Evolutionary conservation across 2,113 vertebrate genomes (phyloP), one percentile per base, ranked within the genome.

Genomic region (Gymnarchus niloticus): DNA sequence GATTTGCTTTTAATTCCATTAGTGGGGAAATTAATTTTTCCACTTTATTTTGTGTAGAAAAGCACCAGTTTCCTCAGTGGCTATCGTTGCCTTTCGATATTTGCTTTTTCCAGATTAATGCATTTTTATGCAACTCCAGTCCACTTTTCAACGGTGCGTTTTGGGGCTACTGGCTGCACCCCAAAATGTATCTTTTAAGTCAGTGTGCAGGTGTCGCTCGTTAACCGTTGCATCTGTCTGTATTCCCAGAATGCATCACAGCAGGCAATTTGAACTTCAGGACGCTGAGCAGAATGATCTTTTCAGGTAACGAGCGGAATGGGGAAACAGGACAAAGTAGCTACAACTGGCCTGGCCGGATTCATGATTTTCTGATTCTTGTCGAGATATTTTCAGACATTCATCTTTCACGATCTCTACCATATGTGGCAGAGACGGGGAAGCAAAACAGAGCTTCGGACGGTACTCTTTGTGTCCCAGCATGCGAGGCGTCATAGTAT

Each of bases 1-100:
- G 69, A 14, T 54, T 54, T 23, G 25, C 46, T 54, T 56, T 85
- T 59, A 78, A 80, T 78, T 85, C 52, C 54, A 56, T 80, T 65
- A 7, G 51, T 37, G 56, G 33, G 28, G 6, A 52, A 85, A 76
- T 78, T 48, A 33, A 85, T 85, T 85, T 41, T 49, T 65, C 78
- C 54, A 78, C 84, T 57, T 44, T 46, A 49, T 54, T 49, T 76
- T 83, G n/a, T 6, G 6, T 56, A 52, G 57, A 78, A 17, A 78
- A 37, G 10, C 23, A 77, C 73, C 73, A 28, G 33, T 73, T 49
- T 84, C 17, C 14, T 8, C 41, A 76, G 37, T 78, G 23, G 8
- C 48, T 78, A 37, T 17, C 19, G 8, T n/a, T 46, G 23, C 28
- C 33, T 33, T 21, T 41, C 37, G 19, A 2, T 41, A 10, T 59